These are phyloP conservation scores for Raja brachyura DNA, from an alignment of 2,113 vertebrate genomes.

Conservation along the genomic window DNA sequence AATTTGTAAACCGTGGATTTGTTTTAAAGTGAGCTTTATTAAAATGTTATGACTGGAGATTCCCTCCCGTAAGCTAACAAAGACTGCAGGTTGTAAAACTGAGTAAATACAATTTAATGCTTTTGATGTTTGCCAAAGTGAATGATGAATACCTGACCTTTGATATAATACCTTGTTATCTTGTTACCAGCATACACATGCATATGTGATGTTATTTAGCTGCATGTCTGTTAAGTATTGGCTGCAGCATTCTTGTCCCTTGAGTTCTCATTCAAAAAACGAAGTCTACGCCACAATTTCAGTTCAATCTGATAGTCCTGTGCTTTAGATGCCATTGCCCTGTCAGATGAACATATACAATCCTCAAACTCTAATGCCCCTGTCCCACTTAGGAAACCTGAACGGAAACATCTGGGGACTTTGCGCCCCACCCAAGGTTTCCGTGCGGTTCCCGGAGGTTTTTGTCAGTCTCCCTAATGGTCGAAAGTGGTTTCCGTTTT, in stretches of 20 bases:
- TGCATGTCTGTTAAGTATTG: neutral
- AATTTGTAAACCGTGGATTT: neutral
- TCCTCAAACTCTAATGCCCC: too few relatives aligned
- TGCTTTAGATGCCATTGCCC: too few relatives aligned
- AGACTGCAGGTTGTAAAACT: neutral
- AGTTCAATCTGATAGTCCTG: too few relatives aligned
- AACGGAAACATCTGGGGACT: too few relatives aligned
- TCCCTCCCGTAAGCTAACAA: neutral
- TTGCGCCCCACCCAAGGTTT: too few relatives aligned
- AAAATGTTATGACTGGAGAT: neutral
- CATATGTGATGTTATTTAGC: neutral
- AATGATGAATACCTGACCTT: neutral
- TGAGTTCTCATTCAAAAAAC: neutral
- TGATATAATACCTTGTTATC: neutral
- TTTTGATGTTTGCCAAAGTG: neutral
- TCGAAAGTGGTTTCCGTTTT: too few relatives aligned
- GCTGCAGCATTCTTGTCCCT: neutral
- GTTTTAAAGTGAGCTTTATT: slow-evolving; percentile 12
- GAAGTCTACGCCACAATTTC: neutral
- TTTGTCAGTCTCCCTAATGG: too few relatives aligned
- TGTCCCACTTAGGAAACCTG: too few relatives aligned
- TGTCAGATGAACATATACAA: too few relatives aligned
- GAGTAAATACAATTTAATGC: neutral
- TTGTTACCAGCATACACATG: neutral
- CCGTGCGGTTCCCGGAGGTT: too few relatives aligned